These are phyloP conservation scores for Sandelia bainsii DNA, from an alignment of 2,797 vertebrate genomes.

Conservation along the genomic window DNA sequence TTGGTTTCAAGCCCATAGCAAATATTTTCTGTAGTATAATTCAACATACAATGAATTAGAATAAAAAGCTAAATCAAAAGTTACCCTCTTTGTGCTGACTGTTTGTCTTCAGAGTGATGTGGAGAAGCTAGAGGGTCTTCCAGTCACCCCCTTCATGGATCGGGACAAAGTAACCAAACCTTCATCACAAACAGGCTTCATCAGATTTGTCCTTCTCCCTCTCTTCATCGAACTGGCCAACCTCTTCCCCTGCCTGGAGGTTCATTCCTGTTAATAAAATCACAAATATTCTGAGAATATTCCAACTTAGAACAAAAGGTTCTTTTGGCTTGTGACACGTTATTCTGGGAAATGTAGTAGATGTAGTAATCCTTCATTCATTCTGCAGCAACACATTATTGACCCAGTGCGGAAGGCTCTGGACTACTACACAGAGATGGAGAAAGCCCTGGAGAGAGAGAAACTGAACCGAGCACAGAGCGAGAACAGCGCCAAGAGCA, in stretches of 20 bases:
- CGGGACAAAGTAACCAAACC: slow-evolving; percentile 87
- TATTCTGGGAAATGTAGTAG: neutral
- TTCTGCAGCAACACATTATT: slow-evolving; percentile 85
- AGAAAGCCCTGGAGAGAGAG: slow-evolving; percentile 84
- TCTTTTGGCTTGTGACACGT: neutral
- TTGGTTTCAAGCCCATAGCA: no score
- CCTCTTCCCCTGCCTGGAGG: slow-evolving; percentile 87
- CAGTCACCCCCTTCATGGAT: slow-evolving; percentile 88
- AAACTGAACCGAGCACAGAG: slow-evolving; percentile 75
- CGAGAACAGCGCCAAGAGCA: slow-evolving; percentile 67
- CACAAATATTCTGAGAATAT: neutral
- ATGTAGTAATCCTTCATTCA: neutral
- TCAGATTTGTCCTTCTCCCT: slow-evolving; percentile 85
- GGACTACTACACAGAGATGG: slow-evolving; percentile 88
- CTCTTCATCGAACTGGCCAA: slow-evolving; percentile 86
- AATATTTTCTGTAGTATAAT: no score
- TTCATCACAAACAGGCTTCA: slow-evolving; percentile 86
- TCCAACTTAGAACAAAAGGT: neutral
- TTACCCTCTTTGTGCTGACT: neutral
- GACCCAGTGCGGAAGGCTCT: slow-evolving; percentile 85
- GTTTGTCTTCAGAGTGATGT: slow-evolving; percentile 80
- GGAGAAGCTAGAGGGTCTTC: slow-evolving; percentile 88
- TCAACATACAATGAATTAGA: neutral
- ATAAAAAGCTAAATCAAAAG: neutral
- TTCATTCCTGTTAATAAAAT: slow-evolving; percentile 24